These are phyloP conservation scores for Terebella lapidaria DNA, from an alignment of 2,888 invertebrate genomes.

Conservation along the genomic window DNA sequence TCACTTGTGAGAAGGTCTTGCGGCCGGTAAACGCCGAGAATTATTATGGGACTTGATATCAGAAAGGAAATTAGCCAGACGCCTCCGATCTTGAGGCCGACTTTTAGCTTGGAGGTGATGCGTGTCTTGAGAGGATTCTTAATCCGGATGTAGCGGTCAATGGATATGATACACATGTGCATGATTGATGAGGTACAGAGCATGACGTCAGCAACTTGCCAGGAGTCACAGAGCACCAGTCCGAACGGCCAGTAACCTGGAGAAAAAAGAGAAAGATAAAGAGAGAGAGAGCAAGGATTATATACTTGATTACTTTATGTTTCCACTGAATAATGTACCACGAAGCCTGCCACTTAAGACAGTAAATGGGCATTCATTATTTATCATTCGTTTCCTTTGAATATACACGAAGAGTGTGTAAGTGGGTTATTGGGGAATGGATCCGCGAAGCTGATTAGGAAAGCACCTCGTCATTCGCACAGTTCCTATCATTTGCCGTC, in stretches of 20 bases:
- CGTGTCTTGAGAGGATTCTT: constrained; percentile 67
- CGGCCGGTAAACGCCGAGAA: constrained; percentile 59
- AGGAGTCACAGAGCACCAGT: constrained; percentile 55
- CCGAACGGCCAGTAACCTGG: constrained; percentile 85
- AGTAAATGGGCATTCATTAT: too few species aligned
- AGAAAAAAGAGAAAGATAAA: constrained; percentile 20
- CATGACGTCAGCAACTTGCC: constrained; percentile 60
- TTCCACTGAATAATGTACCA: too few species aligned
- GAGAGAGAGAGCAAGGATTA: too few species aligned
- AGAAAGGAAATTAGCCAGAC: constrained; percentile 82
- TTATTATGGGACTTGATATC: constrained; percentile 55
- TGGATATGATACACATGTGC: constrained; percentile 59
- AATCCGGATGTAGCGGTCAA: constrained; percentile 75
- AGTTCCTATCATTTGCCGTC: too few species aligned
- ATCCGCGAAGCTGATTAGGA: too few species aligned
- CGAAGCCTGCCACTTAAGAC: too few species aligned
- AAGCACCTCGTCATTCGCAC: too few species aligned
- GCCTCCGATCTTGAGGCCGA: constrained; percentile 75
- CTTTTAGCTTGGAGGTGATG: constrained; percentile 46
- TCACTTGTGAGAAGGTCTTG: constrained; percentile 63
- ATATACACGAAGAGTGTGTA: too few species aligned
- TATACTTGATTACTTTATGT: too few species aligned
- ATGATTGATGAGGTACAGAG: constrained; percentile 59
- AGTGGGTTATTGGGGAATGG: too few species aligned
- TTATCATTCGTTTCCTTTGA: too few species aligned